Percentiles rank a stretch among this genome's conserved stretches.
phyloP scores from a whole-genome alignment of 2,888 invertebrate species.

The Luperina nickerlii region DNA sequence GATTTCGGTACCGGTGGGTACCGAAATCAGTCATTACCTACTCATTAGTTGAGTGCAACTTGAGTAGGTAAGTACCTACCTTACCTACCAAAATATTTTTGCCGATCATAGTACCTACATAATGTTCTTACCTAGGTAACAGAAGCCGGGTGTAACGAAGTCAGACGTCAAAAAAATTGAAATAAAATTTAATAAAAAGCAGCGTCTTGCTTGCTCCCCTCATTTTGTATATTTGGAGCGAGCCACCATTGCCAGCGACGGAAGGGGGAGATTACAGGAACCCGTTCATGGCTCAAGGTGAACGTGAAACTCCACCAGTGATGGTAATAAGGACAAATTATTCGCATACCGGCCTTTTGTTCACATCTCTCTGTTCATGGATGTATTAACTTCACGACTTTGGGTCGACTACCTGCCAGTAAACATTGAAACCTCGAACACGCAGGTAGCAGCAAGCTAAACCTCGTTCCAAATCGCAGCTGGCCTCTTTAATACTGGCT shows the following conservation, averaged over 20 bases:
- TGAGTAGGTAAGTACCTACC: no score
- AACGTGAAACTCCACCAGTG: conserved; percentile 80
- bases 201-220: conserved; percentile 61
- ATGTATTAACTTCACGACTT: conserved; percentile 75
- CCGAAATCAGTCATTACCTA: no score
- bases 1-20: not conserved
- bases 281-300: conserved; percentile 85
- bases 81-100: not conserved
- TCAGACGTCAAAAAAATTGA: conserved; percentile 49
- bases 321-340: conserved; percentile 85
- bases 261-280: conserved; percentile 80
- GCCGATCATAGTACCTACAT: not conserved
- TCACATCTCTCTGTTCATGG: conserved; percentile 83
- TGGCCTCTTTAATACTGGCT: conserved; percentile 36
- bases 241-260: conserved; percentile 59
- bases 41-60: no score
- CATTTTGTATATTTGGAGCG: conserved; percentile 66
- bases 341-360: conserved; percentile 87
- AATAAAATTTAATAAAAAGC: conserved; percentile 72
- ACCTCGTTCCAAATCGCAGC: conserved; percentile 46
- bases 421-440: conserved; percentile 61
- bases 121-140: not conserved
- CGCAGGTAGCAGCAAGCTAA: conserved; percentile 65
- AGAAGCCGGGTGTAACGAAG: not conserved
- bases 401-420: conserved; percentile 80